A percentile compares a stretch with the other conserved stretches of the same genome.
Evolutionary conservation across 2,888 invertebrate genomes (phyloP).

Genomic region (Archips crataeganus): DNA sequence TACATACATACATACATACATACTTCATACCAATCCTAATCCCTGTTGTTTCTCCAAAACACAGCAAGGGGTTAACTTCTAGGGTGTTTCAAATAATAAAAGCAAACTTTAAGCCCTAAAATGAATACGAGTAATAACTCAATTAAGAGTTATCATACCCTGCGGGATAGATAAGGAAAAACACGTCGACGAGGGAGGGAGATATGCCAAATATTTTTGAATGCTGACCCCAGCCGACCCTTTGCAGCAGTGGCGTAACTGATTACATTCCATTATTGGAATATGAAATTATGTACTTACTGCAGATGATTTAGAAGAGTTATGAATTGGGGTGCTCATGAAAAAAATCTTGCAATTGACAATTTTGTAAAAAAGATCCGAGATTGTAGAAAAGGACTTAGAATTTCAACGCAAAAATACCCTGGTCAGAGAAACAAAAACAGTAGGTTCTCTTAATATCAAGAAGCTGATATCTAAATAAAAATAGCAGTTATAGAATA

Average conservation of each 20-base stretch:
- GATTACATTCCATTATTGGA: slow-evolving; percentile 79
- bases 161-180: slow-evolving; percentile 67
- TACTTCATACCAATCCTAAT: too few relatives aligned
- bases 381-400: background rate
- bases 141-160: slow-evolving; percentile 77
- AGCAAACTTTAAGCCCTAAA: slow-evolving; percentile 60
- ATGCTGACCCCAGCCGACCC: slow-evolving; percentile 69
- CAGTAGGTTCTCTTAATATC: background rate
- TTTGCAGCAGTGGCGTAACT: slow-evolving; percentile 67
- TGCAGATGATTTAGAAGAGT: slow-evolving; percentile 53
- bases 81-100: slow-evolving; percentile 30
- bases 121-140: slow-evolving; percentile 80
- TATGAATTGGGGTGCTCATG: slow-evolving; percentile 24
- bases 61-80: background rate
- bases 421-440: background rate
- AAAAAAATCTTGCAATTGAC: slow-evolving; percentile 10
- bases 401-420: background rate
- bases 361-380: background rate
- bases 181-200: slow-evolving; percentile 57
- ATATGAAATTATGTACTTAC: slow-evolving; percentile 68
- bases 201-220: slow-evolving; percentile 65
- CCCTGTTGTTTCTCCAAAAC: background rate
- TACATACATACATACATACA: too few relatives aligned
- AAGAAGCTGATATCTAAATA: too few relatives aligned
- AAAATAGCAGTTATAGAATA: background rate